Conservation (phyloP, 1,140 invertebrate genomes). For the Pogonognathellus flavescens region DNA sequence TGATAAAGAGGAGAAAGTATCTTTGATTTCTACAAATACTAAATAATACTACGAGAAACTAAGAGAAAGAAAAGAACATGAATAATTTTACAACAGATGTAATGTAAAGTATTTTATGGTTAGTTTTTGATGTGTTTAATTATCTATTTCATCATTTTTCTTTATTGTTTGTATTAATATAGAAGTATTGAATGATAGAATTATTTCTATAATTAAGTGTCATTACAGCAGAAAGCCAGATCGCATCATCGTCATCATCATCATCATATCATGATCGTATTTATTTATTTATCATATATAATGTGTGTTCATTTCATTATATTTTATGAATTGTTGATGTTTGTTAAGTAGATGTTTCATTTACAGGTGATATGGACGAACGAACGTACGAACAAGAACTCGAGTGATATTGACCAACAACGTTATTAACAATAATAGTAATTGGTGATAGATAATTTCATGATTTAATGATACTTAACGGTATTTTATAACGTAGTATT, state of each 20-base stretch:
- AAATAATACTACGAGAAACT: too few relatives aligned
- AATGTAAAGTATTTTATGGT: too few relatives aligned
- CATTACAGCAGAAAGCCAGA: neutral
- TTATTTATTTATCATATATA: slow-evolving; percentile 42
- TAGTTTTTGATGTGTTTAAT: neutral
- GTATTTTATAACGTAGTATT: slow-evolving; percentile 39
- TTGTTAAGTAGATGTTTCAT: slow-evolving; percentile 8
- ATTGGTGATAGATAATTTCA: slow-evolving; percentile 29
- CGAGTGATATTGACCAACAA: slow-evolving; percentile 24
- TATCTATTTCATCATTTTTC: neutral
- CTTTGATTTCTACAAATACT: too few relatives aligned
- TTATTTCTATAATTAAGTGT: neutral
- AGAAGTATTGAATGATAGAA: neutral
- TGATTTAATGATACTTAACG: slow-evolving; percentile 45
- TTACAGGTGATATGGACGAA: slow-evolving; percentile 7
- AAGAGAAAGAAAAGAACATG: too few relatives aligned
- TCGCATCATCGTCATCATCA: slow-evolving; percentile 12
- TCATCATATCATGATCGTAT: slow-evolving; percentile 11
- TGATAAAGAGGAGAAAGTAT: too few relatives aligned
- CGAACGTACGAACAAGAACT: neutral
- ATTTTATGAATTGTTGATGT: slow-evolving; percentile 1
- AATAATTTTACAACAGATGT: too few relatives aligned
- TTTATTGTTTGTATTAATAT: neutral
- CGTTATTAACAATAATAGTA: slow-evolving; percentile 25
- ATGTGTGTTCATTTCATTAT: neutral